Base-by-base conservation (phyloP, 2,113 vertebrate species). In the Pseudorasbora parva region DNA sequence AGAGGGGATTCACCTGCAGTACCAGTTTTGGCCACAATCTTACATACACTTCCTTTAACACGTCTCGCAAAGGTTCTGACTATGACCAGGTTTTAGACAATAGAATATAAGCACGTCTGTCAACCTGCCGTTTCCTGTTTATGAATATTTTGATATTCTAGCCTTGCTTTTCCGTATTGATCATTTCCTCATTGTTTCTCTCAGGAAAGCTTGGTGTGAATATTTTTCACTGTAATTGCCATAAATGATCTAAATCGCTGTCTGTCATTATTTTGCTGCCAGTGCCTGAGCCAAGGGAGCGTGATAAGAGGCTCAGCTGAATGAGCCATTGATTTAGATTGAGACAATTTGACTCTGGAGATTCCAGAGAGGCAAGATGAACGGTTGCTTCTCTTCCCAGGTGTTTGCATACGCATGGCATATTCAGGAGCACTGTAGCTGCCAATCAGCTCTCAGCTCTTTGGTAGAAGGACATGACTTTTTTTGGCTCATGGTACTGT, bases 221-320 rank as follows among this genome's bases (percentile, higher is more conserved):
- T 60, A 60, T 23, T 19, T 78, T n/a, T 66, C 43, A 33, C 43
- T 64, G 59, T 49, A 49, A 79, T 79, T 49, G 59, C 43, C 45
- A 64, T 79, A 66, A 79, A 66, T 79, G 25, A 79, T 66, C 78
- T 30, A 66, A 66, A 79, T 79, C 19, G 30, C 78, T 66, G 59
- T 25, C 78, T 66, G 77, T 21, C 60, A 64, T 79, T 79, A 66
- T 27, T 60, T 15, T 27, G 37, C 76, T 60, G 76, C 43, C 76
- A 47, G n/a, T 72, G 21, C 41, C 69, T 78, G n/a, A 25, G 37
- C 14, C 51, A 33, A 56, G 49, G 51, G 73, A 56, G 1, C 15
- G n/a, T 59, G 59, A 72, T 15, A 45, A 72, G 69, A n/a, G 54
- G 56, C 76, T 66, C 17, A 15, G 21, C 9, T 21, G 60, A 14